A percentile compares a stretch with the other conserved stretches of the same genome.
Conservation (phyloP, 2,888 invertebrate genomes). For the Sthenelais limicola region DNA sequence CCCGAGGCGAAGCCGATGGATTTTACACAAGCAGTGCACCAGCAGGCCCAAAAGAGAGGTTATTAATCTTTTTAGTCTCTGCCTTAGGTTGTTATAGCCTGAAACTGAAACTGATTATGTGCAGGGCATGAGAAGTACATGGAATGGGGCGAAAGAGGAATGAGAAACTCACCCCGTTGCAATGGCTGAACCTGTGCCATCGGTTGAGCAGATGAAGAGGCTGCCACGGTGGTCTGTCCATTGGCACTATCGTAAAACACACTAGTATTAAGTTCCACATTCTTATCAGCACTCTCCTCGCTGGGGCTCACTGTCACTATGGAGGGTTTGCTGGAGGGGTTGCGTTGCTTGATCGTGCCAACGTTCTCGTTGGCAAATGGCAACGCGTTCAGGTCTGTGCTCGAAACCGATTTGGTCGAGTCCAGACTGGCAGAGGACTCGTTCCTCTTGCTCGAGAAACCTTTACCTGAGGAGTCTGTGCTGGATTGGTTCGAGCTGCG, state of each 20-base stretch:
- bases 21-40: too few relatives aligned
- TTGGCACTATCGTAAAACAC: conserved; percentile 50
- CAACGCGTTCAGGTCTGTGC: conserved; percentile 89
- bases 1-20: too few relatives aligned
- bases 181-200: conserved; percentile 33
- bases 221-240: conserved; percentile 32
- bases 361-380: conserved; percentile 99
- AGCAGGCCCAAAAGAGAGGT: too few relatives aligned
- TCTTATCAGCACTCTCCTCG: conserved; percentile 32
- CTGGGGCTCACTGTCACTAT: conserved; percentile 58
- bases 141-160: too few relatives aligned
- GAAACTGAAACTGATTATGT: too few relatives aligned
- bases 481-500: not conserved
- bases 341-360: conserved; percentile 94
- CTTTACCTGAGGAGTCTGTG: conserved; percentile 8
- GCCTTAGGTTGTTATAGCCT: too few relatives aligned
- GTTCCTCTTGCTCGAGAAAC: conserved; percentile 31
- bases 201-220: conserved; percentile 31
- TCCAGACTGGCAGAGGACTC: conserved; percentile 35
- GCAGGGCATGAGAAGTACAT: too few relatives aligned
- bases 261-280: conserved; percentile 49
- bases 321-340: conserved; percentile 62
- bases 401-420: conserved; percentile 75
- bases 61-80: too few relatives aligned
- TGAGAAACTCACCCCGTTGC: conserved; percentile 16